Conservation (phyloP, 1,140 invertebrate species). For the Chionoecetes opilio region DNA sequence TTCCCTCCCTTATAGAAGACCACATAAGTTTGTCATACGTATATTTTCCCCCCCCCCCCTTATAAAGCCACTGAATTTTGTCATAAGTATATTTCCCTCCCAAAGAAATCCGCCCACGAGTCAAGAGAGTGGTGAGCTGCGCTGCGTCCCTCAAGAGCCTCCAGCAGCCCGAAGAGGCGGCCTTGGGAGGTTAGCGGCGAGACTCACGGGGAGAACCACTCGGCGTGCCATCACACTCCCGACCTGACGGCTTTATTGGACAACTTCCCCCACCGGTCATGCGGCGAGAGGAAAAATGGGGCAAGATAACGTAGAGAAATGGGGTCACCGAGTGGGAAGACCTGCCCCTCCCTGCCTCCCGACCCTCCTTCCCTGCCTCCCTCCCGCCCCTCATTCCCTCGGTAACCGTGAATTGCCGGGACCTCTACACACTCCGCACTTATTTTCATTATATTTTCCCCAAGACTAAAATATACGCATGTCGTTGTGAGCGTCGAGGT, state of each 20-base stretch:
- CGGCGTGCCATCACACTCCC: conserved; percentile 38
- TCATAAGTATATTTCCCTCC: too few relatives aligned
- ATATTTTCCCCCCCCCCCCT: too few relatives aligned
- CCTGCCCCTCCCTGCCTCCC: background rate
- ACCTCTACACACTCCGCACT: background rate
- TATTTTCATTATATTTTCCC: background rate
- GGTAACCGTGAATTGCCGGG: background rate
- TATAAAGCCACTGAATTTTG: too few relatives aligned
- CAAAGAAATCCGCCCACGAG: background rate
- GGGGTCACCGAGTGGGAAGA: conserved; percentile 1
- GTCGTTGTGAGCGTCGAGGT: too few relatives aligned
- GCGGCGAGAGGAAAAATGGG: conserved; percentile 36
- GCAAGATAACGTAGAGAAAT: conserved; percentile 42
- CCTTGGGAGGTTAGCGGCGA: background rate
- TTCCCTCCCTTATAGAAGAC: too few relatives aligned
- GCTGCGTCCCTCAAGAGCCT: background rate
- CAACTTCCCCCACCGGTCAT: conserved; percentile 39
- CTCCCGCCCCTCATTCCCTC: background rate
- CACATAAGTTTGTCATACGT: too few relatives aligned
- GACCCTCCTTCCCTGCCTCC: background rate
- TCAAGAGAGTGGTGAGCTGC: background rate
- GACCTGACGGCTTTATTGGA: conserved; percentile 45
- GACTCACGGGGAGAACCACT: background rate
- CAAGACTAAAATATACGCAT: too few relatives aligned
- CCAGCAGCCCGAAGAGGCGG: background rate